A percentile compares a stretch with the other conserved stretches of the same genome.
Evolutionary conservation across 2,797 vertebrate species (phyloP).

Genomic region (Pseudocheirus occidentalis): DNA sequence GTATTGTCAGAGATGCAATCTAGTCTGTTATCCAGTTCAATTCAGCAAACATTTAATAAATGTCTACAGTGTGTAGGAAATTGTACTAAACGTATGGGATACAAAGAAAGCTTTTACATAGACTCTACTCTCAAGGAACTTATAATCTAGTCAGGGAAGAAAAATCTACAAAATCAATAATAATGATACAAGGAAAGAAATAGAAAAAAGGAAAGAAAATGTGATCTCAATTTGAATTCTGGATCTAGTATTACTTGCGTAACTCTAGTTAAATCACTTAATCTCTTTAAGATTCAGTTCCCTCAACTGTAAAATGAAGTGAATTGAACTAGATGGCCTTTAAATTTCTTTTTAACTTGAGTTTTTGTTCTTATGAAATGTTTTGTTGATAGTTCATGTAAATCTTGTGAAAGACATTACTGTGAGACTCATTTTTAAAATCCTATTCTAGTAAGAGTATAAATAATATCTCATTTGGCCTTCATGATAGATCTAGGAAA

Average conservation of each 20-base stretch:
- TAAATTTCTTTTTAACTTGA: neutral
- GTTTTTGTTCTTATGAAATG: neutral
- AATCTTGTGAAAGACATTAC: neutral
- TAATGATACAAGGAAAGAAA: neutral
- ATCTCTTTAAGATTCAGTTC: neutral
- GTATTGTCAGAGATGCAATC: neutral
- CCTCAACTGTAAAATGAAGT: neutral
- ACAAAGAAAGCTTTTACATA: neutral
- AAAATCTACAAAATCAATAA: neutral
- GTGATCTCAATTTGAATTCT: neutral
- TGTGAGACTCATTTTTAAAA: neutral
- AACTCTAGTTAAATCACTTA: neutral
- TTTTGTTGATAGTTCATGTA: neutral
- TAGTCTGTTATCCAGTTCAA: neutral
- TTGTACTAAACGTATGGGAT: neutral
- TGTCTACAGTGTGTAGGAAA: neutral
- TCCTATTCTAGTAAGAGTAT: neutral
- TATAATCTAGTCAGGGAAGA: neutral
- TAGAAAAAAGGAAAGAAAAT: neutral
- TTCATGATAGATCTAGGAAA: neutral
- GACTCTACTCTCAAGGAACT: neutral
- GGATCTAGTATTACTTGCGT: neutral
- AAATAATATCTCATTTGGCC: neutral
- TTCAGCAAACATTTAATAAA: conserved; percentile 5
- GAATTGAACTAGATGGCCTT: neutral